Evolutionary conservation across 2,113 vertebrate genomes (phyloP).

Genomic region (Isurus oxyrinchus): DNA sequence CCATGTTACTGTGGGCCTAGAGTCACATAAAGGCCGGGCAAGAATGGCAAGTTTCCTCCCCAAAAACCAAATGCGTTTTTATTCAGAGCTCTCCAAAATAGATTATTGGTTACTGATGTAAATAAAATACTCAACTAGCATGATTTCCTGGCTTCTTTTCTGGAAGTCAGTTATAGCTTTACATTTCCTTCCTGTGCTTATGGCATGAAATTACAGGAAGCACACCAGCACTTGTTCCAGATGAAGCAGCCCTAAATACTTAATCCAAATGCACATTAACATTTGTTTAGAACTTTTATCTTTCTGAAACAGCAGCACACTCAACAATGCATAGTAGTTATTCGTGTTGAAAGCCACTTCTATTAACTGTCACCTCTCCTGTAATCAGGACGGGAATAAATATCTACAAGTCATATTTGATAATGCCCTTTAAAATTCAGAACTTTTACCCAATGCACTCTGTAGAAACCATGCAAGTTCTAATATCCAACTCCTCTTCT

Average conservation of each 20-base stretch:
- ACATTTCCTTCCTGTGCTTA: neutral
- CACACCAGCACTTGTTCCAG: neutral
- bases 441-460: neutral
- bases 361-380: too few relatives aligned
- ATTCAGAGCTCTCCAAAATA: neutral
- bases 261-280: neutral
- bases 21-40: too few relatives aligned
- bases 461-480: neutral
- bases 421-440: neutral
- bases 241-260: neutral
- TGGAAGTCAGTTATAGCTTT: neutral
- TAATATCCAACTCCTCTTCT: neutral
- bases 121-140: neutral
- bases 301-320: neutral
- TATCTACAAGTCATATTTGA: neutral
- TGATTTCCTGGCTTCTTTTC: neutral
- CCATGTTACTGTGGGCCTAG: too few relatives aligned
- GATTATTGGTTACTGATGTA: neutral
- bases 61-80: neutral
- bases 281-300: neutral
- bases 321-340: neutral
- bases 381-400: neutral
- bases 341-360: neutral
- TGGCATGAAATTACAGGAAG: neutral
- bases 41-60: too few relatives aligned